Base-by-base conservation (phyloP, 1,140 invertebrate species). In the Armadillidium nasatum region DNA sequence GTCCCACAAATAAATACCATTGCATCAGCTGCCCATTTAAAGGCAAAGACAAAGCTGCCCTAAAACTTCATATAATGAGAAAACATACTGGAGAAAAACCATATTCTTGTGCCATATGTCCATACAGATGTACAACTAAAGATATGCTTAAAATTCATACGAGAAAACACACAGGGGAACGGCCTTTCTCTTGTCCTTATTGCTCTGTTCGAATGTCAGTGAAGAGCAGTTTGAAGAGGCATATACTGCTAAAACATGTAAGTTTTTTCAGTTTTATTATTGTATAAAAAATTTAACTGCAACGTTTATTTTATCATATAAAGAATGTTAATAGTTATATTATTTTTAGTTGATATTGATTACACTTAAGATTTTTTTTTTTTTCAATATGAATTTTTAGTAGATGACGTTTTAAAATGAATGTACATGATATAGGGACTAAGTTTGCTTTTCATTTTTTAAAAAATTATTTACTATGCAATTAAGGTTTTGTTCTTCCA, bases 11-110 rank as follows among this genome's bases (percentile, higher is more conserved):
- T 19, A 60, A 60, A 60, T 60, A 15, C 7, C 50, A 60, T 7
- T 60, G 50, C 19, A 19, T 60, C 7, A 60, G 50, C 19, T 60
- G 50, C 73, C 7, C 73, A 66, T 33, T 75, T 75, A 46, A 75
- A 68, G 13, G 73, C 44, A 13, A 75, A 75, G 23, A 43, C 67
- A 10, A 75, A 75, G 60, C 33, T 67, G 23, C 73, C 66, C n/a
- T 75, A 2, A 60, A 60, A 19, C 19, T 60, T 13, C 50, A 60
- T 19, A 4, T 19, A 13, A 60, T 75, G 33, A n/a, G 73, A 11
- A 67, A 68, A 13, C 73, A 75, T 43, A 75, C 73, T n/a, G 73
- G 73, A 15, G 73, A 75, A 43, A 75, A 75, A 33, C 73, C 73
- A 60, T 75, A 75, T 66, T 33, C 73, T 22, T 75, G 73, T 68